phyloP scores from a whole-genome alignment of 2,113 vertebrate genomes.

The Zapornia atra region DNA sequence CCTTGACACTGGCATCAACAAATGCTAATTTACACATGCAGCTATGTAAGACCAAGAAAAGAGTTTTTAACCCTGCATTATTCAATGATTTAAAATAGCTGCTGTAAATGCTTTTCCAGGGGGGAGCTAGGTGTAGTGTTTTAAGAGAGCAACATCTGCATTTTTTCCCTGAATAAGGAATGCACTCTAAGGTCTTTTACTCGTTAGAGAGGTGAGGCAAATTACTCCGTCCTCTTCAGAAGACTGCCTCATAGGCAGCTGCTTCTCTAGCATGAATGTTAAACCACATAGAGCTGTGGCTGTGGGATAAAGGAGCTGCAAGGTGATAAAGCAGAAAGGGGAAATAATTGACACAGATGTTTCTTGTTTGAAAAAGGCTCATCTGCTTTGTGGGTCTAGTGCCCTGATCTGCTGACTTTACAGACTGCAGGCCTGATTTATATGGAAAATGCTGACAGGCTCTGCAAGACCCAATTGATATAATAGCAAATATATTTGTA shows the following conservation, averaged over 20 bases:
- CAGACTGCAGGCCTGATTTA: background rate
- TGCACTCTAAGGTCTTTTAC: background rate
- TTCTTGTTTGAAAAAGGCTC: background rate
- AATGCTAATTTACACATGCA: conserved; percentile 4
- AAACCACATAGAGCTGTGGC: background rate
- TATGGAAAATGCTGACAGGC: background rate
- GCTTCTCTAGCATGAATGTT: background rate
- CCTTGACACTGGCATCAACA: background rate
- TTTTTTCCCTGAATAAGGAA: background rate
- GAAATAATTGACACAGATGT: background rate
- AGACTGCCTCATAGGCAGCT: background rate
- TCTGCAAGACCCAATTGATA: background rate
- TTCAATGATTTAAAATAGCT: background rate
- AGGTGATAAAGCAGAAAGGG: background rate
- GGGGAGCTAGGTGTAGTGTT: background rate
- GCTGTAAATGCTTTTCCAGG: background rate
- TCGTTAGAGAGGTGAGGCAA: background rate
- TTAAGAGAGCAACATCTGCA: background rate
- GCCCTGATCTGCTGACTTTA: background rate
- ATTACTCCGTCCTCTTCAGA: background rate
- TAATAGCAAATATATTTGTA: background rate
- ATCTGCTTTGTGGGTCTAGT: background rate
- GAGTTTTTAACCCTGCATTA: background rate
- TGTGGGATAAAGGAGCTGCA: background rate
- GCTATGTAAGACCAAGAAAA: background rate